Conservation (phyloP, 2,113 vertebrate genomes). For the Carassius carassius region DNA sequence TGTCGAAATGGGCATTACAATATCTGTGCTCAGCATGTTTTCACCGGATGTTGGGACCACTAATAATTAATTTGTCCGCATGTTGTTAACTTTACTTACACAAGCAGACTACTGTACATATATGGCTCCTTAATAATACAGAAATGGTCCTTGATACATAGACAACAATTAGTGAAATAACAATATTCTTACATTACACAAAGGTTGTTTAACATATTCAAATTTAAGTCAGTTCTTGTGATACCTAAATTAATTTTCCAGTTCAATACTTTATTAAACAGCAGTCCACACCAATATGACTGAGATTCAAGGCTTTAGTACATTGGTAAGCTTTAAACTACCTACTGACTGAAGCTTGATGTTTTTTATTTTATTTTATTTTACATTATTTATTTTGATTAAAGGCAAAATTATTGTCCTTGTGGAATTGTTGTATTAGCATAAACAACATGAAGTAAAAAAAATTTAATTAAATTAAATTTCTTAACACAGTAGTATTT, state of each 20-base stretch:
- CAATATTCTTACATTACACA: neutral
- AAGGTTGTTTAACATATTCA: neutral
- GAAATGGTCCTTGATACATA: neutral
- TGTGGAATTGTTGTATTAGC: neutral
- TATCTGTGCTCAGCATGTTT: neutral
- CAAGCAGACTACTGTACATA: neutral
- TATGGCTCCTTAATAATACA: neutral
- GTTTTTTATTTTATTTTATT: neutral
- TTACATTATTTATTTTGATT: neutral
- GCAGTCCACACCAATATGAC: neutral
- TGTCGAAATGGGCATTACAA: neutral
- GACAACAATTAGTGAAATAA: neutral
- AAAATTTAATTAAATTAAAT: neutral
- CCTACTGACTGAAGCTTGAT: neutral
- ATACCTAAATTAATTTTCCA: neutral
- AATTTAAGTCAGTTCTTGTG: neutral
- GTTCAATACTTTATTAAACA: neutral
- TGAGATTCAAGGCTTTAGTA: neutral
- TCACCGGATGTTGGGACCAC: neutral
- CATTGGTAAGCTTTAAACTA: neutral
- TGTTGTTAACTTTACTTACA: neutral
- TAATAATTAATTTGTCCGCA: neutral
- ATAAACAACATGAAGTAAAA: neutral
- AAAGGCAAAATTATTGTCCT: constrained; percentile 2
- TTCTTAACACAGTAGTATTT: constrained; percentile 15